Percentiles rank a stretch among this genome's conserved stretches.
Evolutionary conservation across 1,140 invertebrate genomes (phyloP).

Genomic region (Micrasema longulum): DNA sequence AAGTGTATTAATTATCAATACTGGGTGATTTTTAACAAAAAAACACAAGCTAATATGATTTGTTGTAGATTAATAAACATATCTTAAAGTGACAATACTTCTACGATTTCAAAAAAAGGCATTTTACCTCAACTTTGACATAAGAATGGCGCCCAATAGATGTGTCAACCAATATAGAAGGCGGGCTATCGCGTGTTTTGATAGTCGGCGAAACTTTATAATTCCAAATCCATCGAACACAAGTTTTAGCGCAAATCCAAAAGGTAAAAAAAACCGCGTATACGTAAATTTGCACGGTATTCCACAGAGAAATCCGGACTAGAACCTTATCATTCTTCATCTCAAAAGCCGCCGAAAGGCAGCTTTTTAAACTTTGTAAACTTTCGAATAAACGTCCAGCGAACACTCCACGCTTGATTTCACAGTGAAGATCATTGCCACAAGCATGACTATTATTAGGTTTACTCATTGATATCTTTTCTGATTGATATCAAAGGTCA

Average conservation of each 20-base stretch:
- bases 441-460: constrained; percentile 18
- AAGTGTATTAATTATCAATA: too few relatives aligned
- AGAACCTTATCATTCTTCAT: constrained; percentile 24
- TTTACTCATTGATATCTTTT: constrained; percentile 13
- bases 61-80: neutral
- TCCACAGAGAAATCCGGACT: constrained; percentile 23
- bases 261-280: constrained; percentile 61
- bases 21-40: too few relatives aligned
- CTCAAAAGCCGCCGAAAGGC: constrained; percentile 21
- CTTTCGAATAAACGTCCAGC: constrained; percentile 9
- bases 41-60: too few relatives aligned
- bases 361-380: constrained; percentile 15
- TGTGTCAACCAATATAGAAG: constrained; percentile 70
- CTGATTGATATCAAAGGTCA: constrained; percentile 24
- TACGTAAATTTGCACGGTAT: constrained; percentile 19
- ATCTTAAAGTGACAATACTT: neutral
- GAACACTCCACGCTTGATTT: constrained; percentile 17
- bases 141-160: constrained; percentile 73
- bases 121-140: constrained; percentile 74
- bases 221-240: constrained; percentile 68
- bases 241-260: constrained; percentile 66
- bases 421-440: constrained; percentile 26
- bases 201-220: constrained; percentile 63
- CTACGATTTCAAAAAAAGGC: neutral
- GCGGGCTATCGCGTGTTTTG: constrained; percentile 69